Percentiles rank a stretch among this genome's conserved stretches.
These are phyloP conservation scores for Pegea sp. DNA, from an alignment of 23 tunicate genomes.

Conservation along the genomic window DNA sequence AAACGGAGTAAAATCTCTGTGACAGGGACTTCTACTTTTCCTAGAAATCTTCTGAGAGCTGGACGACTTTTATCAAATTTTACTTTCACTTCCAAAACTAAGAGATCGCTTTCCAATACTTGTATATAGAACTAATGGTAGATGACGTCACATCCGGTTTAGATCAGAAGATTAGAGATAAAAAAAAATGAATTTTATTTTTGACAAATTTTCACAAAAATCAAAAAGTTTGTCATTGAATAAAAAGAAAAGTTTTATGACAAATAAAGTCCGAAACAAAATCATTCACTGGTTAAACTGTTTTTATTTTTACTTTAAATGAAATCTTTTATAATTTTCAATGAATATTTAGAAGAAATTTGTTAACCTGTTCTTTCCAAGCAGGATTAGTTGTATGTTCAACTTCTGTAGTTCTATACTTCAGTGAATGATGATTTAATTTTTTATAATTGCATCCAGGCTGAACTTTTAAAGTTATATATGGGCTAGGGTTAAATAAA, in stretches of 20 bases:
- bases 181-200: not conserved
- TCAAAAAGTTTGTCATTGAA: not conserved
- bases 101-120: constrained; percentile 42
- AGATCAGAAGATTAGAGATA: no score
- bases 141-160: no score
- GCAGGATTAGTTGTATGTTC: constrained; percentile 70
- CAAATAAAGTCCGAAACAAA: no score
- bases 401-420: constrained; percentile 43
- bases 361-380: constrained; percentile 70
- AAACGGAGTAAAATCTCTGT: constrained; percentile 26
- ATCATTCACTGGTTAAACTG: no score
- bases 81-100: constrained; percentile 80
- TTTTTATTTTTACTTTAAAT: no score
- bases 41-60: constrained; percentile 47
- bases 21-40: constrained; percentile 55
- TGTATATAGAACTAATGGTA: constrained; percentile 72
- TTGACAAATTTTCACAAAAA: not conserved
- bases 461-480: constrained; percentile 35
- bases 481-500: constrained; percentile 78
- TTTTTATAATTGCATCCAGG: constrained; percentile 53
- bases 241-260: no score
- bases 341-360: no score
- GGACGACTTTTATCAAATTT: constrained; percentile 65
- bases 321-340: no score
- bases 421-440: constrained; percentile 48